Conservation (phyloP, 2,888 invertebrate species). For the Choreutis nemorana region DNA sequence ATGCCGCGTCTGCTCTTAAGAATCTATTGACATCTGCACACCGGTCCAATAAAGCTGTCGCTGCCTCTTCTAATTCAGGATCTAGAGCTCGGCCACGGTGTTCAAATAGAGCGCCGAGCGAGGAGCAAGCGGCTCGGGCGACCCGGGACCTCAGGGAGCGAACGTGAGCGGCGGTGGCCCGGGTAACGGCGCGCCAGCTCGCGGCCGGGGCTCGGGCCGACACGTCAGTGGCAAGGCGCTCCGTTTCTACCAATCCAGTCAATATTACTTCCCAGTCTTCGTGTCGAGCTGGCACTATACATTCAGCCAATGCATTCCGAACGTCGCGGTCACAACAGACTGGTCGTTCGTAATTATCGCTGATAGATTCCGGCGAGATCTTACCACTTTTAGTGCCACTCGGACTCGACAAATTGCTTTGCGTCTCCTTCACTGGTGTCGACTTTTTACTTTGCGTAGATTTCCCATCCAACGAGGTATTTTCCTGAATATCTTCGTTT, state of each 20-base stretch:
- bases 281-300: conserved; percentile 66
- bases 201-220: conserved; percentile 74
- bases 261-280: conserved; percentile 84
- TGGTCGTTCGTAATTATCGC: conserved; percentile 19
- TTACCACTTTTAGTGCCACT: conserved; percentile 26
- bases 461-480: conserved; percentile 18
- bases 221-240: conserved; percentile 73
- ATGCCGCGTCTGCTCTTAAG: conserved; percentile 86
- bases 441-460: conserved; percentile 16
- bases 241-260: conserved; percentile 73
- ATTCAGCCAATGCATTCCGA: conserved; percentile 43
- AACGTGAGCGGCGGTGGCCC: conserved; percentile 78
- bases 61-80: conserved; percentile 87
- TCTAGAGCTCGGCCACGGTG: conserved; percentile 65
- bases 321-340: conserved; percentile 32
- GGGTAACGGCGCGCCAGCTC: conserved; percentile 71
- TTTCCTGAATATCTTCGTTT: conserved; percentile 7
- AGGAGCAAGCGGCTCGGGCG: conserved; percentile 85
- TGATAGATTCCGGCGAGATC: conserved; percentile 26
- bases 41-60: conserved; percentile 81
- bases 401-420: too few species aligned
- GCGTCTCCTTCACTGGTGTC: conserved; percentile 15
- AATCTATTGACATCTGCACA: conserved; percentile 95
- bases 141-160: conserved; percentile 94
- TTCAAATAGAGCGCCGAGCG: conserved; percentile 81